phyloP scores from a whole-genome alignment of 1,140 invertebrate species.

The Bradynema listronoti region DNA sequence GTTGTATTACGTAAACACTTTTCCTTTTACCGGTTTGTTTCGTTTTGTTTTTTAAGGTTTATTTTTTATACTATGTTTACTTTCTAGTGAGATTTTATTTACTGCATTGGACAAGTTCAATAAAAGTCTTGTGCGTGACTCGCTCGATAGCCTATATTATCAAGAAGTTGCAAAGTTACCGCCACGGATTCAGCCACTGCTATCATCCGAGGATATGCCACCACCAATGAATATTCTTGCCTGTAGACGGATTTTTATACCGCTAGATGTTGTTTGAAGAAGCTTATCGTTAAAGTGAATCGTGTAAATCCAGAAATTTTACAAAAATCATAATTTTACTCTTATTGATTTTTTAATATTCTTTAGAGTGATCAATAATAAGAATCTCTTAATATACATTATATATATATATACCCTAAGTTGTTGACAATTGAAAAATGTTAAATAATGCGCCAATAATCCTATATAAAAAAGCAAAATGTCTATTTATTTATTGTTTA shows the following conservation, averaged over 20 bases:
- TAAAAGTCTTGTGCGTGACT: slow-evolving; percentile 32
- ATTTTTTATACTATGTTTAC: too few relatives aligned
- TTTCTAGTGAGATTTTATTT: slow-evolving; percentile 35
- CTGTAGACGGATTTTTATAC: slow-evolving; percentile 31
- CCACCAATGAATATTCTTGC: slow-evolving; percentile 22
- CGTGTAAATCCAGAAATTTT: too few relatives aligned
- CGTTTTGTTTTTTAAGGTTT: slow-evolving; percentile 1
- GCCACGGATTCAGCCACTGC: slow-evolving; percentile 13
- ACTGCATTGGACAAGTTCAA: slow-evolving; percentile 27
- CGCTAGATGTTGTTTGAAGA: slow-evolving; percentile 31
- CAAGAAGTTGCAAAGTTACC: slow-evolving; percentile 26
- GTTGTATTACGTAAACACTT: slow-evolving; percentile 25
- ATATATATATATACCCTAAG: too few relatives aligned
- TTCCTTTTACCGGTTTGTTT: slow-evolving; percentile 34
- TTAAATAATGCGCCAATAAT: too few relatives aligned
- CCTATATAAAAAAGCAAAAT: too few relatives aligned
- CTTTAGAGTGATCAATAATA: too few relatives aligned
- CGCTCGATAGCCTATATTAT: slow-evolving; percentile 27
- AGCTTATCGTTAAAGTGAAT: too few relatives aligned
- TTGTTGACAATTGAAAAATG: too few relatives aligned
- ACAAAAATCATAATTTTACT: too few relatives aligned
- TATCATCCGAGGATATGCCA: slow-evolving; percentile 10
- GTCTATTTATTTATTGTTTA: too few relatives aligned
- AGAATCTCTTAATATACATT: too few relatives aligned
- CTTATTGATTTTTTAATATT: too few relatives aligned